phyloP scores from a whole-genome alignment of 2,888 invertebrate genomes.

The Leptinotarsa rubiginosa region DNA sequence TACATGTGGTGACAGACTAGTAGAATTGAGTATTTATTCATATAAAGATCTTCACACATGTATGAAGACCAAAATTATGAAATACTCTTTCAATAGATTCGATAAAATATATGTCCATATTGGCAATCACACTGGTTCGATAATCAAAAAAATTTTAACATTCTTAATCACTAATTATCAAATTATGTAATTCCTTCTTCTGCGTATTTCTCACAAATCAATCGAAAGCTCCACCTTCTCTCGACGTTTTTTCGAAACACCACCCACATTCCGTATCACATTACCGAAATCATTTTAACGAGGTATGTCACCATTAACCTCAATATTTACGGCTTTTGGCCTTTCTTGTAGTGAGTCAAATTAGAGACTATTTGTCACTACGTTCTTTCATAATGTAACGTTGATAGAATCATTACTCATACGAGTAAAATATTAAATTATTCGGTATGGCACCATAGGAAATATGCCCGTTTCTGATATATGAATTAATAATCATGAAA shows the following conservation, averaged over 20 bases:
- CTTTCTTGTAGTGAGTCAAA: slow-evolving; percentile 13
- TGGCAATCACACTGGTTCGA: too few relatives aligned
- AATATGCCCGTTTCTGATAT: neutral
- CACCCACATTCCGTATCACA: slow-evolving; percentile 9
- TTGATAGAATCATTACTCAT: slow-evolving; percentile 15
- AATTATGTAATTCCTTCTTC: too few relatives aligned
- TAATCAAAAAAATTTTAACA: too few relatives aligned
- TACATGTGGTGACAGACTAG: too few relatives aligned
- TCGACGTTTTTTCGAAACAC: neutral
- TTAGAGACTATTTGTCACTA: slow-evolving; percentile 10
- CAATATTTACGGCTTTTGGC: slow-evolving; percentile 18
- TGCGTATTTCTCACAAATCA: too few relatives aligned
- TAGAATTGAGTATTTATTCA: too few relatives aligned
- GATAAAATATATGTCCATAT: too few relatives aligned
- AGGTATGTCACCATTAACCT: slow-evolving; percentile 13
- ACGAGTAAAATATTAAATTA: slow-evolving; percentile 2
- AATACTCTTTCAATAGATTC: too few relatives aligned
- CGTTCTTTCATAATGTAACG: slow-evolving; percentile 13
- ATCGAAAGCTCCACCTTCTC: too few relatives aligned
- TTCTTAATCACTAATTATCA: too few relatives aligned
- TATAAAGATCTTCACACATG: too few relatives aligned
- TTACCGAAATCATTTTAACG: slow-evolving; percentile 19
- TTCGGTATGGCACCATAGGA: slow-evolving; percentile 3
- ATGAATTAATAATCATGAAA: slow-evolving; percentile 2
- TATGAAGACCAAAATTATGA: too few relatives aligned